Evolutionary conservation across 2,888 invertebrate species (phyloP).

Genomic region (Cheilosia impressa): DNA sequence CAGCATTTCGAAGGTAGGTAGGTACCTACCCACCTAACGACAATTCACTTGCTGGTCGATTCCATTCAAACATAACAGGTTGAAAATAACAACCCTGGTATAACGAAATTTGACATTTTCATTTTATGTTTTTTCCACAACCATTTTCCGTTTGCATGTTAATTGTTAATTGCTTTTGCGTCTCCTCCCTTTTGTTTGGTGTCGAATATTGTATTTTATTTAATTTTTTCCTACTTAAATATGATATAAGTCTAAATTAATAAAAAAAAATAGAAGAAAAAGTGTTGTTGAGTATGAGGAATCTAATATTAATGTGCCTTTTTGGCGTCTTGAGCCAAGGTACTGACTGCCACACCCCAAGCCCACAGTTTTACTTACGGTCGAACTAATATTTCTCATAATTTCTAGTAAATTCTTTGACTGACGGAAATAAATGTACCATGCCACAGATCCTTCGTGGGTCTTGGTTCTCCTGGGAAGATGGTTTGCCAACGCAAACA

Average conservation of each 20-base stretch:
- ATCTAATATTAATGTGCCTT: conserved; percentile 61
- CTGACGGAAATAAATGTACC: conserved; percentile 84
- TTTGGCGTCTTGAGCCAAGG: conserved; percentile 66
- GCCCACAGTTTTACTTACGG: not conserved
- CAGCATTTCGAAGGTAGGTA: no score
- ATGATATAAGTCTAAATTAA: conserved; percentile 33
- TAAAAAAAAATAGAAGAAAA: not conserved
- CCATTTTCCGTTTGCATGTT: conserved; percentile 33
- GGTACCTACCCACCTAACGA: no score
- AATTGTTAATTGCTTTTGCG: conserved; percentile 10
- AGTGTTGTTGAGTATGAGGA: conserved; percentile 50
- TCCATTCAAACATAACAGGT: conserved; percentile 7
- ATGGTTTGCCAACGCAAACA: conserved; percentile 91
- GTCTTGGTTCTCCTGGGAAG: conserved; percentile 96
- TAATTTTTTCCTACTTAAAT: not conserved
- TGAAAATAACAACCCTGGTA: conserved; percentile 19
- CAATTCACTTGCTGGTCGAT: no score
- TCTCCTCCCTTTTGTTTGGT: conserved; percentile 20
- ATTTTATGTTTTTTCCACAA: not conserved
- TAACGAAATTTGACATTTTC: conserved; percentile 33
- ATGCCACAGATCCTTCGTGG: conserved; percentile 92
- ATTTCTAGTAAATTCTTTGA: conserved; percentile 76
- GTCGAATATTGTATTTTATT: conserved; percentile 1
- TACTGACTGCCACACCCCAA: conserved; percentile 70
- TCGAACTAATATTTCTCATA: not conserved